Evolutionary conservation across 2,113 vertebrate species (phyloP).

Genomic region (Tragelaphus buxtoni): DNA sequence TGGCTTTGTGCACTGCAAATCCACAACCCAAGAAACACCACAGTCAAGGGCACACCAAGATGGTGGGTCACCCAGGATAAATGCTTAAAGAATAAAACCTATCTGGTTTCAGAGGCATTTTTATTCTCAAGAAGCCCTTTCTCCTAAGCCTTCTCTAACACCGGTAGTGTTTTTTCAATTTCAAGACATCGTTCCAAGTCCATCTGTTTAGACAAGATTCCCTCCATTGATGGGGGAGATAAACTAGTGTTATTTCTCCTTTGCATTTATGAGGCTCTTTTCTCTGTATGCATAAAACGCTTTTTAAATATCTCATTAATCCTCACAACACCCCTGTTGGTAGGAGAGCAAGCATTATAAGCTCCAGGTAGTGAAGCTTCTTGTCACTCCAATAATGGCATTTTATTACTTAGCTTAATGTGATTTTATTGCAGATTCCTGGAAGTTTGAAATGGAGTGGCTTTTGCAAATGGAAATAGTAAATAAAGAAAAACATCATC

Average conservation of each 20-base stretch:
- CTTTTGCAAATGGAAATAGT: slow-evolving; percentile 37
- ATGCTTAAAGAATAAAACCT: not conserved
- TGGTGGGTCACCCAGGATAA: not conserved
- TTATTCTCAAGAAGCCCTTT: not conserved
- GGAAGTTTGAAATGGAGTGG: slow-evolving; percentile 11
- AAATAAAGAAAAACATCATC: slow-evolving; percentile 38
- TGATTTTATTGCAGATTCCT: slow-evolving; percentile 31
- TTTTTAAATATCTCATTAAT: slow-evolving; percentile 68
- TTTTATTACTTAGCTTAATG: slow-evolving; percentile 62
- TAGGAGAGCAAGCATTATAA: slow-evolving; percentile 26
- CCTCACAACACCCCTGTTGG: slow-evolving; percentile 27
- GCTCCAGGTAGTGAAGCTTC: slow-evolving; percentile 42
- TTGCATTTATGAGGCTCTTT: slow-evolving; percentile 44
- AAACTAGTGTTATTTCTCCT: slow-evolving; percentile 34
- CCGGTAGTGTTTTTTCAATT: slow-evolving; percentile 18
- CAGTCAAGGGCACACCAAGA: too few species aligned
- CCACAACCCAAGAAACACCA: too few species aligned
- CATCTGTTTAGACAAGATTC: slow-evolving; percentile 53
- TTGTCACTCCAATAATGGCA: slow-evolving; percentile 54
- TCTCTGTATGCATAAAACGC: slow-evolving; percentile 38
- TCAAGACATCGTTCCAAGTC: not conserved
- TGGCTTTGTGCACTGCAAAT: too few species aligned
- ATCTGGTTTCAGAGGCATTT: not conserved
- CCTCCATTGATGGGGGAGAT: not conserved
- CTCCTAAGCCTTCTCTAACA: not conserved